phyloP scores from a whole-genome alignment of 2,113 vertebrate genomes.

The Leuciscus idus region DNA sequence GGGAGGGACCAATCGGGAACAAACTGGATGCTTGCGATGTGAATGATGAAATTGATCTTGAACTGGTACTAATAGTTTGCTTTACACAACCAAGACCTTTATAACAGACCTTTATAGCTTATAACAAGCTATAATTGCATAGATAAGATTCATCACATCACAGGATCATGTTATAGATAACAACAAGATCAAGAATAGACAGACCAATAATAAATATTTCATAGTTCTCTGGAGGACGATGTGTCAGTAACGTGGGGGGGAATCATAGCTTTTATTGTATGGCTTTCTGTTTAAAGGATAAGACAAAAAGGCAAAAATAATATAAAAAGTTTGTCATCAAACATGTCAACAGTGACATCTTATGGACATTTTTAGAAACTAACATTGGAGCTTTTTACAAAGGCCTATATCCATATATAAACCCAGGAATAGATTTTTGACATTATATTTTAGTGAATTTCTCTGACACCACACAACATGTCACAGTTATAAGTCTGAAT shows the following conservation, averaged over 20 bases:
- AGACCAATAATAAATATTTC: not conserved
- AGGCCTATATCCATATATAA: no score
- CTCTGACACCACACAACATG: no score
- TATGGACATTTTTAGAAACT: constrained; percentile 10
- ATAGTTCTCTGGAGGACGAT: not conserved
- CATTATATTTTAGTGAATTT: no score
- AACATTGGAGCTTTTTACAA: not conserved
- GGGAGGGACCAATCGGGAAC: constrained; percentile 35
- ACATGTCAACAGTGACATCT: constrained; percentile 37
- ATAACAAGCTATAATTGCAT: not conserved
- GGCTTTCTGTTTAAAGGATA: not conserved
- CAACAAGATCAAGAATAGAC: not conserved
- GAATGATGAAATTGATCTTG: not conserved
- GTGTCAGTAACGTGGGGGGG: not conserved
- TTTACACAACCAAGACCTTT: not conserved
- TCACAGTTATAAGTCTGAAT: no score
- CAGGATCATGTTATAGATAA: not conserved
- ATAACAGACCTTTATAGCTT: not conserved
- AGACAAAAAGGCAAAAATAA: not conserved
- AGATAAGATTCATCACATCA: not conserved
- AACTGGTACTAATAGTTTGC: not conserved
- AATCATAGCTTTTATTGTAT: not conserved
- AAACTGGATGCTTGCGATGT: not conserved
- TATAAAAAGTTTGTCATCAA: not conserved
- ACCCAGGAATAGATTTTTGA: no score